Evolutionary conservation across 1,140 invertebrate genomes (phyloP).

Genomic region (Anastrepha obliqua): DNA sequence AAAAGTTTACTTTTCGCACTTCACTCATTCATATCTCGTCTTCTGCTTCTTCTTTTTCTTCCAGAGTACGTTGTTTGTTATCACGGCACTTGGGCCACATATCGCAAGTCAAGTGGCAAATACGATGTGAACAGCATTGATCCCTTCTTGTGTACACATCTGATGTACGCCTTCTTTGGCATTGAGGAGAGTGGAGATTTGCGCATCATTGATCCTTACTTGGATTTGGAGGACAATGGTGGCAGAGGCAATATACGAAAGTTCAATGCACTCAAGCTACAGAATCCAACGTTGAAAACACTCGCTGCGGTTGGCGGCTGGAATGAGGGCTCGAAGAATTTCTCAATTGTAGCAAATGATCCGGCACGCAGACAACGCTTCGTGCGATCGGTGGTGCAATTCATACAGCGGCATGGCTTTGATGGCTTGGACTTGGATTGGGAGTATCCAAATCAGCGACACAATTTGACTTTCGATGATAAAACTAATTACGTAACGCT

Average conservation of each 20-base stretch:
- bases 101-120: slow-evolving; percentile 80
- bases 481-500: slow-evolving; percentile 76
- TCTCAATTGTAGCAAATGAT: slow-evolving; percentile 78
- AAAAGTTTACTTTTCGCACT: background rate
- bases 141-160: slow-evolving; percentile 82
- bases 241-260: slow-evolving; percentile 74
- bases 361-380: slow-evolving; percentile 77
- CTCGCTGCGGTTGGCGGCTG: slow-evolving; percentile 86
- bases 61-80: slow-evolving; percentile 81
- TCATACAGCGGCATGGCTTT: slow-evolving; percentile 81
- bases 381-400: slow-evolving; percentile 77
- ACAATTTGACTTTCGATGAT: slow-evolving; percentile 76
- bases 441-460: slow-evolving; percentile 85
- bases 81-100: slow-evolving; percentile 84
- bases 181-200: slow-evolving; percentile 76
- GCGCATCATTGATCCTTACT: slow-evolving; percentile 79
- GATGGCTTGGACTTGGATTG: slow-evolving; percentile 89
- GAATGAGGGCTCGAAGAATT: slow-evolving; percentile 83
- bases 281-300: slow-evolving; percentile 81
- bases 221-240: slow-evolving; percentile 78
- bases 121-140: slow-evolving; percentile 82
- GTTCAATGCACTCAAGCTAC: slow-evolving; percentile 79
- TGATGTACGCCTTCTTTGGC: slow-evolving; percentile 84
- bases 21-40: background rate
- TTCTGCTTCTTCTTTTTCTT: slow-evolving; percentile 57